Evolutionary conservation across 1,140 invertebrate genomes (phyloP), one percentile per base, ranked within the genome.

Genomic region (Himalopsyche phryganea): DNA sequence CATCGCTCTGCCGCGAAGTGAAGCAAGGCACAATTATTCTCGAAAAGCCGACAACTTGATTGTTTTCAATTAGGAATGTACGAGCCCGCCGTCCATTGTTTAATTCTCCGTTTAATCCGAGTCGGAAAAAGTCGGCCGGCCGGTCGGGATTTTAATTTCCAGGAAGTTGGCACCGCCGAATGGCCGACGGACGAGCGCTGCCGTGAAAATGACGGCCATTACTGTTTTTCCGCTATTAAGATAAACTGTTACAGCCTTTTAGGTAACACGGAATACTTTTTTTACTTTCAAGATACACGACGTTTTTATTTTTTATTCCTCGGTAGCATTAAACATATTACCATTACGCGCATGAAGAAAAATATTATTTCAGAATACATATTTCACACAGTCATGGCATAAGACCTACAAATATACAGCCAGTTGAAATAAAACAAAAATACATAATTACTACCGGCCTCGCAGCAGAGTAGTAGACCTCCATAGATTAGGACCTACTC

Each of bases 31-130:
- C 51, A 53, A 53, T 53, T 53, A 53, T 53, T 32, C 17, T 44
- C 51, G 15, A 20, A 23, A 40, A 53, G 38, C 38, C 51, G 51
- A 53, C 51, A 53, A 44, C 51, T 53, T 53, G 51, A 53, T 53
- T 44, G 51, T 53, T 53, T 53, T 41, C 51, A 53, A 53, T 53
- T 53, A 53, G 51, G 41, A 42, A 20, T 32, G 51, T 28, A 28
- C 40, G 35, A 28, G 28, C 36, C 19, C 41, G 42, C 28, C 49
- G 9, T 13, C 23, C 52, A 47, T 55, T 53, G 51, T 53, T 53
- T 53, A 53, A 53, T 53, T 53, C 51, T 14, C 51, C 51, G 20
- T 33, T 53, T 44, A 53, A 53, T 44, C 51, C 51, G 14, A 15
- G 9, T 41, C 50, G 40, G 17, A 40, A 15, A 23, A 20, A 41